Evolutionary conservation across 2,888 invertebrate species (phyloP).

Genomic region (Sphaerophoria rueppellii): DNA sequence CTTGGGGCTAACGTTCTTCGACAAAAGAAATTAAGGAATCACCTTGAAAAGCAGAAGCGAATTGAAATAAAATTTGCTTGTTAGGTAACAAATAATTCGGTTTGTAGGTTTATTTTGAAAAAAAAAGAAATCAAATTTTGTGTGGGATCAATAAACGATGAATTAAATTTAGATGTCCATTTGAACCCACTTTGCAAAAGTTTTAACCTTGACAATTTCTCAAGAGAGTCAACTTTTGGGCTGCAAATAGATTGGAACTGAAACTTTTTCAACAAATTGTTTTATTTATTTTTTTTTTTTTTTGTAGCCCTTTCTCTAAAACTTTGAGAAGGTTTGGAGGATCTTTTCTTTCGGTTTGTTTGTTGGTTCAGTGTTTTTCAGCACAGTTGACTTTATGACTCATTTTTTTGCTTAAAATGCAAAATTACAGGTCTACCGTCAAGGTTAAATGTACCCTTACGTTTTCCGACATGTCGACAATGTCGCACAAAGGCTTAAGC

Average conservation of each 20-base stretch:
- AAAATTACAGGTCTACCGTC: too few relatives aligned
- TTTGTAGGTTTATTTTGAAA: too few relatives aligned
- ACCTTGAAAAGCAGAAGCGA: conserved; percentile 37
- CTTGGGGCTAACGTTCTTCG: conserved; percentile 20
- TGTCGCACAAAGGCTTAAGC: too few relatives aligned
- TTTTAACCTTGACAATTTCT: conserved; percentile 20
- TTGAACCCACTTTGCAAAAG: conserved; percentile 1
- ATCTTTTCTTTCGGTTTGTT: too few relatives aligned
- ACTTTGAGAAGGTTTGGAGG: too few relatives aligned
- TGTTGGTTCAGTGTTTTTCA: too few relatives aligned
- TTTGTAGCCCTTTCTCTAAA: too few relatives aligned
- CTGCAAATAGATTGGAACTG: not conserved
- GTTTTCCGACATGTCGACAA: too few relatives aligned
- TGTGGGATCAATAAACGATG: conserved; percentile 44
- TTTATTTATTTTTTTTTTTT: not conserved
- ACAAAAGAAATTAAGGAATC: conserved; percentile 31
- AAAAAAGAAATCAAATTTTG: not conserved
- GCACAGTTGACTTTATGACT: too few relatives aligned
- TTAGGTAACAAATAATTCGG: conserved; percentile 38
- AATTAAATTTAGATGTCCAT: conserved; percentile 21
- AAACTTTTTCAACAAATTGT: not conserved
- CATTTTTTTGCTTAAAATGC: too few relatives aligned
- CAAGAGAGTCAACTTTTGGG: not conserved
- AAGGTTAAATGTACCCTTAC: too few relatives aligned
- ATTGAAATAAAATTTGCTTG: conserved; percentile 21